Evolutionary conservation across 53 echinoderm and acorn worm species (phyloP).

Genomic region (Mesocentrotus franciscanus): DNA sequence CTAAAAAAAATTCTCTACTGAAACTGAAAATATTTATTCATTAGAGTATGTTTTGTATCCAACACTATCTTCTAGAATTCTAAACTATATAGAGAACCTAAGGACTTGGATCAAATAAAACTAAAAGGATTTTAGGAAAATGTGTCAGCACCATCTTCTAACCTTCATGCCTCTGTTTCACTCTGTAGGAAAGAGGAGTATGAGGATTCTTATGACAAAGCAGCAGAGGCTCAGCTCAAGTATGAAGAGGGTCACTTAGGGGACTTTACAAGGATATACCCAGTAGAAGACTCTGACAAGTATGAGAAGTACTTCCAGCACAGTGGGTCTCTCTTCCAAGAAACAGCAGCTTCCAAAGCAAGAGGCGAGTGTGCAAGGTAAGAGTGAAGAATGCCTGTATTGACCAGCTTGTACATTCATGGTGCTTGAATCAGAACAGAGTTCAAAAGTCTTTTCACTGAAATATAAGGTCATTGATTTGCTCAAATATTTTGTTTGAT

Average conservation of each 20-base stretch:
- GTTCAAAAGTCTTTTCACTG: neutral
- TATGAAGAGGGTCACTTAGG: constrained; percentile 91
- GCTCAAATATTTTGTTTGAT: neutral
- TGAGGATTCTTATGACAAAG: constrained; percentile 83
- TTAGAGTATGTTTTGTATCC: neutral
- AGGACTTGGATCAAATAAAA: too few species aligned
- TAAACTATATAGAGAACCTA: too few species aligned
- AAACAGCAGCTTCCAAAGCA: constrained; percentile 98
- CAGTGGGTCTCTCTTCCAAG: constrained; percentile 96
- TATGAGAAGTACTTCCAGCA: constrained; percentile 98
- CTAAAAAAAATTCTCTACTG: neutral
- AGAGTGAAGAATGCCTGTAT: neutral
- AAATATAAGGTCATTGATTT: neutral
- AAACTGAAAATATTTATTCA: neutral
- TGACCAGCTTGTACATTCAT: neutral
- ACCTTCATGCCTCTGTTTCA: neutral
- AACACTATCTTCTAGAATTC: too few species aligned
- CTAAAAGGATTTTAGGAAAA: too few species aligned
- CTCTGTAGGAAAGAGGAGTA: constrained; percentile 88
- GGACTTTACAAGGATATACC: constrained; percentile 89
- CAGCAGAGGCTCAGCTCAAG: constrained; percentile 80
- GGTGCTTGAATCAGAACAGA: neutral
- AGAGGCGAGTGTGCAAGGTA: constrained; percentile 98
- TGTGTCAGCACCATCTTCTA: neutral
- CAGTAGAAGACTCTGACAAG: constrained; percentile 82